phyloP scores from a whole-genome alignment of 2,113 vertebrate species.

The Cyprinus carpio region DNA sequence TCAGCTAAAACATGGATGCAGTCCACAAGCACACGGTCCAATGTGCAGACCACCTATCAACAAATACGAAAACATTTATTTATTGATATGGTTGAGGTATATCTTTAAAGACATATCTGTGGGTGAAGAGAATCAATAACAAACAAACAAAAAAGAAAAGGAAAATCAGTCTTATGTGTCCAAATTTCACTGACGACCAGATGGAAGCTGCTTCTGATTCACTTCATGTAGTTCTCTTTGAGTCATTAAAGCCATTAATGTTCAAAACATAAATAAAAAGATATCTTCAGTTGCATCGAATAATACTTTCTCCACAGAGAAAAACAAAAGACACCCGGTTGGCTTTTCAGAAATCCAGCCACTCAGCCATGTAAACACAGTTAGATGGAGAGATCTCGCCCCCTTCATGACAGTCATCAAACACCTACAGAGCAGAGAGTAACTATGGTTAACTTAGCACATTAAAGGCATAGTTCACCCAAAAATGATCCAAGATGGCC shows the following conservation, averaged over 20 bases:
- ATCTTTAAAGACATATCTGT: neutral
- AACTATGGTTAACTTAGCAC: neutral
- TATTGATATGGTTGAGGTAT: neutral
- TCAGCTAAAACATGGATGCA: neutral
- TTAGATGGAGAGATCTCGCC: constrained; percentile 95
- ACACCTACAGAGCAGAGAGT: constrained; percentile 81
- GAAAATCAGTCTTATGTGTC: neutral
- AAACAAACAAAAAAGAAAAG: neutral
- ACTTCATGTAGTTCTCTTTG: neutral
- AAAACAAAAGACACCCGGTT: constrained; percentile 34
- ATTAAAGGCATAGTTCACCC: neutral
- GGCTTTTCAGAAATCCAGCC: constrained; percentile 85
- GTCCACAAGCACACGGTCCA: neutral
- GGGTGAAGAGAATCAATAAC: neutral
- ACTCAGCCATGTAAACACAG: constrained; percentile 94
- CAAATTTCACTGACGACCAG: neutral
- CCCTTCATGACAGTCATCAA: constrained; percentile 94
- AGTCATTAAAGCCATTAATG: constrained; percentile 13
- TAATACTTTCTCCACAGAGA: constrained; percentile 54
- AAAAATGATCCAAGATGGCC: neutral
- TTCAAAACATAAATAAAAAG: constrained; percentile 48
- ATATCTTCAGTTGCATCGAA: constrained; percentile 31
- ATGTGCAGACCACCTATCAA: neutral
- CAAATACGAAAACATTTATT: constrained; percentile 4
- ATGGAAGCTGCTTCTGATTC: neutral